Percentiles rank a stretch among this genome's conserved stretches.
Evolutionary conservation across 2,888 invertebrate species (phyloP).

Genomic region (Dolomedes plantarius): DNA sequence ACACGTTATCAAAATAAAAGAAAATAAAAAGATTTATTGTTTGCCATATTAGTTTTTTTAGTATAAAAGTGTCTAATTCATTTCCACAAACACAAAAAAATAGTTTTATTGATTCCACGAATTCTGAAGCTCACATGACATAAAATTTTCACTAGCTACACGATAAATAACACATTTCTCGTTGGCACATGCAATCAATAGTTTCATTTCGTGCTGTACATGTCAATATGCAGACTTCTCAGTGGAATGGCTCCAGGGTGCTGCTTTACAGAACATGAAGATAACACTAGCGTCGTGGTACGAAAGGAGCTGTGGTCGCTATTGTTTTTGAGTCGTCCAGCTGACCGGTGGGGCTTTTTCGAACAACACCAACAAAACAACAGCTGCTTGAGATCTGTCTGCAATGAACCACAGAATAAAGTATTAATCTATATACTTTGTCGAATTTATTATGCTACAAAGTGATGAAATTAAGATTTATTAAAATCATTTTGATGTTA

Average conservation of each 20-base stretch:
- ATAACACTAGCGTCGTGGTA: slow-evolving; percentile 60
- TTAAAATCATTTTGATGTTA: too few relatives aligned
- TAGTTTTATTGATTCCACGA: too few relatives aligned
- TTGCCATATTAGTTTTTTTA: too few relatives aligned
- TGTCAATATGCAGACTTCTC: slow-evolving; percentile 50
- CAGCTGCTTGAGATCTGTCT: slow-evolving; percentile 68
- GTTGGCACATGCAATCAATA: not conserved
- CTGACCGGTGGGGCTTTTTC: slow-evolving; percentile 28
- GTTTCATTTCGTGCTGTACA: slow-evolving; percentile 29
- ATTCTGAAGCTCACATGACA: too few relatives aligned
- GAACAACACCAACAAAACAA: slow-evolving; percentile 61
- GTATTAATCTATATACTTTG: too few relatives aligned
- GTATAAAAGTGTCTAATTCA: too few relatives aligned
- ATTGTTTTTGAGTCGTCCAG: slow-evolving; percentile 33
- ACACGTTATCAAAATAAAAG: too few relatives aligned
- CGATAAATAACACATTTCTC: not conserved
- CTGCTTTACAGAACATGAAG: slow-evolving; percentile 54
- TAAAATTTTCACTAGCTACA: too few relatives aligned
- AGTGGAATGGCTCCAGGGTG: slow-evolving; percentile 30
- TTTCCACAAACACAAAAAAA: too few relatives aligned
- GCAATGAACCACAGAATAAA: not conserved
- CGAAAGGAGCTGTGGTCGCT: slow-evolving; percentile 65
- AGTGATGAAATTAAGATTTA: too few relatives aligned
- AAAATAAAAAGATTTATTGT: too few relatives aligned
- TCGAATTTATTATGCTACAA: too few relatives aligned